Base-by-base conservation (phyloP, 2,888 invertebrate species). In the Agrotis ipsilon region DNA sequence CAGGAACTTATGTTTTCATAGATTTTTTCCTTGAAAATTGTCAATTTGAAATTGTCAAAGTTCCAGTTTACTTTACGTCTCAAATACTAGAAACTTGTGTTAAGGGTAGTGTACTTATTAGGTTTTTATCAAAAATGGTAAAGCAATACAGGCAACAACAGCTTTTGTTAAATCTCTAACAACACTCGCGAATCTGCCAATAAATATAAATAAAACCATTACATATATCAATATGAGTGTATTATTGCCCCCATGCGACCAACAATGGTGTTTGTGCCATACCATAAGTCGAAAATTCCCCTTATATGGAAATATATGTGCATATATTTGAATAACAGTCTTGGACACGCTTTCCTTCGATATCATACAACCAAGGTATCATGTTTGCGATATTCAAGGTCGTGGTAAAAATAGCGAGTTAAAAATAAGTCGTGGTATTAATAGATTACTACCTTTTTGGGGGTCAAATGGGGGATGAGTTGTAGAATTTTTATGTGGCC, bases 291-390 rank as follows among this genome's bases (percentile, higher is more conserved):
- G 14, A 51, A 55, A 59, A 58, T 54, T 14, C n/a, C 21, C 24
- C 46, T 49, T 67, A 58, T 62, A 81, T 62, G 70, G 46, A 48
- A 79, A 79, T 52, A 24, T 78, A 80, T 80, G 73, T 71, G n/a
- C 77, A 81, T 76, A 67, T 5, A 83, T 80, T 83, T 81, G 73
- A 72, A 83, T 76, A 82, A 82, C 52, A 46, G n/a, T 48, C 24
- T 48, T 57, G 52, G 24, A 61, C 59, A 54, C 32, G 58, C 52
- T 52, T 48, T 18, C 51, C 55, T 32, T 65, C 27, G 62, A 77
- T 60, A 67, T 59, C 27, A 58, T 51, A 68, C 58, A 55, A 61
- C n/a, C 14, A 24, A 24, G 18, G 3, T 27, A 60, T 49, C 76
- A 76, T 78, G 78, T 75, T 80, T 80, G 69, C 55, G 21, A 21